Conservation (phyloP, 2,888 invertebrate genomes). For the Cecidostiba fungosa region DNA sequence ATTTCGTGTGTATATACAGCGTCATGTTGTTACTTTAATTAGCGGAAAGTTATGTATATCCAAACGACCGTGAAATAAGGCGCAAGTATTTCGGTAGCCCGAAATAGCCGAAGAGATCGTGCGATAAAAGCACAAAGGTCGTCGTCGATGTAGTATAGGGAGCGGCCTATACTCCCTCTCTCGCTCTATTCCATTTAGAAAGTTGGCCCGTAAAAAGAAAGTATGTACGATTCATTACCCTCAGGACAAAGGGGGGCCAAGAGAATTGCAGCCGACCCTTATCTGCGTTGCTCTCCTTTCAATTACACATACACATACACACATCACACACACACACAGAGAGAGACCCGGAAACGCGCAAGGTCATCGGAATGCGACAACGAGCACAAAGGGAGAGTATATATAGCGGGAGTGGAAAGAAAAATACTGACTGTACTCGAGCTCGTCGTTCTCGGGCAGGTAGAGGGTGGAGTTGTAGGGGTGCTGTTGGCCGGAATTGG, state of each 20-base stretch:
- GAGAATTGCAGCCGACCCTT: slow-evolving; percentile 6
- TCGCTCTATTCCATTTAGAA: neutral
- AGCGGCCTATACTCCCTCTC: no score
- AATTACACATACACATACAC: no score
- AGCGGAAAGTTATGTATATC: neutral
- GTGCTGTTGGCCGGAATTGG: slow-evolving; percentile 68
- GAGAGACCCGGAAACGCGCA: neutral
- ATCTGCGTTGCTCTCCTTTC: neutral
- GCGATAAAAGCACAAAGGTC: neutral
- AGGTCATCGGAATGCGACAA: neutral
- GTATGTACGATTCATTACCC: slow-evolving; percentile 1
- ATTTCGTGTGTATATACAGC: no score
- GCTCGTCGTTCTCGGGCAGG: slow-evolving; percentile 74
- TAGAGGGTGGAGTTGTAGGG: slow-evolving; percentile 76
- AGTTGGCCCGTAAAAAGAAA: slow-evolving; percentile 5
- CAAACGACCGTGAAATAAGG: neutral
- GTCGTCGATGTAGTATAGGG: no score
- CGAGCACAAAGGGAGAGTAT: no score
- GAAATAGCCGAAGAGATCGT: neutral
- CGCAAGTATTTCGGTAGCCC: neutral
- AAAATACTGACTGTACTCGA: slow-evolving; percentile 77
- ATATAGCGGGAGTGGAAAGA: neutral
- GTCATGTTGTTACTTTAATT: neutral
- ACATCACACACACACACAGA: no score
- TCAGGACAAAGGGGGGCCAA: neutral